Evolutionary conservation across 2,797 vertebrate genomes (phyloP).

Genomic region (Chromis chromis): DNA sequence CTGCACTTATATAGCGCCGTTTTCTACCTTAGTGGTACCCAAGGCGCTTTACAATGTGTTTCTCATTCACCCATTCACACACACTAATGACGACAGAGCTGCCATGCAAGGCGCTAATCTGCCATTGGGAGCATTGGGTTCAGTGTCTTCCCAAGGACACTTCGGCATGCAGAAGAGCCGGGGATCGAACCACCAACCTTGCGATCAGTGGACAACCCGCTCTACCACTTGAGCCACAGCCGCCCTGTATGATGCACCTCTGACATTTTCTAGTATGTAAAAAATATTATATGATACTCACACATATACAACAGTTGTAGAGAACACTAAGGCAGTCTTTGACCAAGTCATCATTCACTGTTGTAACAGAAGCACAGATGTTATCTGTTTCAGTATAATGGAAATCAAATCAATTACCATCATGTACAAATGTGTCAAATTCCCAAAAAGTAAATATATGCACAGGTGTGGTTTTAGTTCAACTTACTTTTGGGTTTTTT

Average conservation of each 20-base stretch:
- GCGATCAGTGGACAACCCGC: too few species aligned
- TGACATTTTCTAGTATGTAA: conserved; percentile 17
- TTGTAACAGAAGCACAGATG: conserved; percentile 38
- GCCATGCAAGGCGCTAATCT: too few species aligned
- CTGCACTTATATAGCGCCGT: too few species aligned
- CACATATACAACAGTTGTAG: conserved; percentile 99
- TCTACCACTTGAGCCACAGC: too few species aligned
- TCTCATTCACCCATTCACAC: too few species aligned
- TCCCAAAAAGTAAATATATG: not conserved
- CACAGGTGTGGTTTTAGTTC: not conserved
- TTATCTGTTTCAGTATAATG: not conserved
- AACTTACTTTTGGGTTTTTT: conserved; percentile 95
- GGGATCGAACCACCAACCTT: too few species aligned
- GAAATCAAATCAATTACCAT: not conserved
- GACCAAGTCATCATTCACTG: conserved; percentile 97
- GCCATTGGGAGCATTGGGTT: too few species aligned
- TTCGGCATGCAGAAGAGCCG: too few species aligned
- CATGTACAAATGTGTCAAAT: not conserved
- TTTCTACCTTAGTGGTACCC: too few species aligned
- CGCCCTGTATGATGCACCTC: not conserved
- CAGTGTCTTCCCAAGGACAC: too few species aligned
- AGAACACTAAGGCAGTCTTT: conserved; percentile 98
- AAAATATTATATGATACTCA: conserved; percentile 82
- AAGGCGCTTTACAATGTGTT: too few species aligned
- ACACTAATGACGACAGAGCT: too few species aligned